Conservation (phyloP, 2,888 invertebrate genomes). For the Netelia inedita region DNA sequence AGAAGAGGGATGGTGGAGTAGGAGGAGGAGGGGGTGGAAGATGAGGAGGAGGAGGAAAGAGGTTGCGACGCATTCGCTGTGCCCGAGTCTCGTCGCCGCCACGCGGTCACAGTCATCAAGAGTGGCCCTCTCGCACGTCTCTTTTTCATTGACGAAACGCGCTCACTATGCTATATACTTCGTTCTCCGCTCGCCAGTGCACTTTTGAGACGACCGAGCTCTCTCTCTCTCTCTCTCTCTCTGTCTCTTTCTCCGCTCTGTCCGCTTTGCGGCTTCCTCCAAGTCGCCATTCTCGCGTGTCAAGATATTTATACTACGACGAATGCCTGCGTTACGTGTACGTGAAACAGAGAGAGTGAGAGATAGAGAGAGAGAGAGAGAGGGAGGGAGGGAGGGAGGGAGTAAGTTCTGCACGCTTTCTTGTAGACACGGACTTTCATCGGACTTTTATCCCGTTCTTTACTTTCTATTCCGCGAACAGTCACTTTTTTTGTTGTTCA, state of each 20-base stretch:
- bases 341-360: constrained; percentile 38
- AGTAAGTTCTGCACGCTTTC: constrained; percentile 67
- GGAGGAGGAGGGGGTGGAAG: constrained; percentile 51
- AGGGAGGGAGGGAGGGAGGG: neutral
- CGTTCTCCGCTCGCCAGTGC: constrained; percentile 18
- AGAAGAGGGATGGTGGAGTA: constrained; percentile 16
- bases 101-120: constrained; percentile 51
- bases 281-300: constrained; percentile 55
- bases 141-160: constrained; percentile 69
- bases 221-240: constrained; percentile 29
- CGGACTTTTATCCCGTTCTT: constrained; percentile 52
- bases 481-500: constrained; percentile 63
- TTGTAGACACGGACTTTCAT: constrained; percentile 56
- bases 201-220: constrained; percentile 14
- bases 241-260: constrained; percentile 25
- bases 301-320: constrained; percentile 61
- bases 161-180: constrained; percentile 41
- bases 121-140: constrained; percentile 63
- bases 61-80: constrained; percentile 62
- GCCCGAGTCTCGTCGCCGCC: constrained; percentile 68
- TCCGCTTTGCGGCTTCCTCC: constrained; percentile 26
- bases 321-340: constrained; percentile 53
- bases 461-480: constrained; percentile 42
- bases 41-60: constrained; percentile 60
- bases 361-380: neutral